Percentiles rank a stretch among this genome's conserved stretches.
Conservation (phyloP, 2,888 invertebrate genomes). For the Elgonia sp. region DNA sequence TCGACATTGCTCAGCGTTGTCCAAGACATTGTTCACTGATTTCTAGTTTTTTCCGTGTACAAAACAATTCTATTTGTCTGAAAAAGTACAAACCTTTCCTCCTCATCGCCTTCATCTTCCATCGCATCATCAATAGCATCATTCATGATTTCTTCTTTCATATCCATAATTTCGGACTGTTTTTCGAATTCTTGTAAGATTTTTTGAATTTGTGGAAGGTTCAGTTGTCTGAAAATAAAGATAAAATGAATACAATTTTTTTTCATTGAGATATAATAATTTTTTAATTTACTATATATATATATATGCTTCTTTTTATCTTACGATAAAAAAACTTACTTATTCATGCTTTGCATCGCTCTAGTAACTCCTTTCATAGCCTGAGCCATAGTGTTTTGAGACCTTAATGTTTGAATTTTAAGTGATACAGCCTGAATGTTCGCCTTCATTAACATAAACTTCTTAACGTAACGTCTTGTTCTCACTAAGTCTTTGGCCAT, state of each 20-base stretch:
- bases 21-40: no score
- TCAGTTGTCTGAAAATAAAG: slow-evolving; percentile 90
- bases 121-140: slow-evolving; percentile 99
- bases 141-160: slow-evolving; percentile 99
- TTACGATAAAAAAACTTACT: slow-evolving; percentile 81
- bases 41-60: no score
- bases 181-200: slow-evolving; percentile 99
- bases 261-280: no score
- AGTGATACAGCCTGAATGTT: slow-evolving; percentile 99
- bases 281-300: no score
- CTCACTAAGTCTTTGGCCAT: slow-evolving; percentile 99
- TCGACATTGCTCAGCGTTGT: no score
- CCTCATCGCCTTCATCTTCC: slow-evolving; percentile 99
- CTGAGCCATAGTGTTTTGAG: slow-evolving; percentile 99
- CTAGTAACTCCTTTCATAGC: slow-evolving; percentile 99
- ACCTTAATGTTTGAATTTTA: slow-evolving; percentile 98
- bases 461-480: slow-evolving; percentile 97
- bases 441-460: slow-evolving; percentile 99
- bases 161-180: slow-evolving; percentile 99
- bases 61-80: no score
- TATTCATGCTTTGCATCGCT: slow-evolving; percentile 99
- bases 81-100: slow-evolving; percentile 92
- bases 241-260: background rate
- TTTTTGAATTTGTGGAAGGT: slow-evolving; percentile 99
- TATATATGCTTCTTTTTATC: background rate